Evolutionary conservation across 2,797 vertebrate genomes (phyloP).

Genomic region (Limosa lapponica): DNA sequence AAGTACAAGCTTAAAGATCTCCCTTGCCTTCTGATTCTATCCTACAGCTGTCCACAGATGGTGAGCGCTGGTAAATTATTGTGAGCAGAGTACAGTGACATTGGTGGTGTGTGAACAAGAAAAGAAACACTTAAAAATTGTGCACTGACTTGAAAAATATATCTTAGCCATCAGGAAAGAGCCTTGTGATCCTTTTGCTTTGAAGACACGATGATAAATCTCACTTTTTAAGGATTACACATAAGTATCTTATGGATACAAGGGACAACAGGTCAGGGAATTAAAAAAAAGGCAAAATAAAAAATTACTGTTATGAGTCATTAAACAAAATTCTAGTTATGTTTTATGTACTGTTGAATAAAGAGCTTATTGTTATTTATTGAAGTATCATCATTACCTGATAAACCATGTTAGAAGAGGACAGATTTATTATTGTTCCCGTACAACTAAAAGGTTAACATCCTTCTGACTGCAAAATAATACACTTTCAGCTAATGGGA

Average conservation of each 20-base stretch:
- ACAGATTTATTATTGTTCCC: slow-evolving; percentile 67
- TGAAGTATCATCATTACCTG: slow-evolving; percentile 40
- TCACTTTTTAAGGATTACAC: slow-evolving; percentile 19
- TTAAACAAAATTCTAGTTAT: slow-evolving; percentile 78
- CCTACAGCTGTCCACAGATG: neutral
- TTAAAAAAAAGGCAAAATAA: neutral
- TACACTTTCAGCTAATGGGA: slow-evolving; percentile 36
- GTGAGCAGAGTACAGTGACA: neutral
- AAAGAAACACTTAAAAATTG: neutral
- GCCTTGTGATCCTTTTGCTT: slow-evolving; percentile 3
- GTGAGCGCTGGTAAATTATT: neutral
- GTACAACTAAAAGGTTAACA: slow-evolving; percentile 45
- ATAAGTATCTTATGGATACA: neutral
- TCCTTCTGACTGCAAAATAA: slow-evolving; percentile 42
- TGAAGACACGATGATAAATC: slow-evolving; percentile 36
- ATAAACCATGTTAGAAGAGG: slow-evolving; percentile 52
- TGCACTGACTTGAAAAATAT: neutral
- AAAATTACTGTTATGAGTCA: slow-evolving; percentile 59
- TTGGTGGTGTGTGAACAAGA: neutral
- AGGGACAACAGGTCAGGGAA: slow-evolving; percentile 10
- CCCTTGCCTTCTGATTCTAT: neutral
- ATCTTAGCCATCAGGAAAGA: neutral
- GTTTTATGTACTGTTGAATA: slow-evolving; percentile 73
- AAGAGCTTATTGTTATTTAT: slow-evolving; percentile 69
- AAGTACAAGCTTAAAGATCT: neutral